Conservation (phyloP, 2,113 vertebrate genomes). For the human (Homo sapiens) region GRCh38 chrX:94762501-94763000, state of each 20-base stretch:
- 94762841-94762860: background rate
- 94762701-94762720: background rate
- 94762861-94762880: background rate
- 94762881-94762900: background rate
- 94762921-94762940: background rate
- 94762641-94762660: background rate
- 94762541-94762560: background rate
- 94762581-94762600: background rate
- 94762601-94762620: background rate
- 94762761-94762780: background rate
- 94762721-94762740: too few relatives aligned
- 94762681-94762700: background rate
- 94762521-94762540: background rate
- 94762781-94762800: background rate
- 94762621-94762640: background rate
- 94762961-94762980: background rate
- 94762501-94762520: background rate
- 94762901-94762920: background rate
- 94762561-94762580: background rate
- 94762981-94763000: background rate
- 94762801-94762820: background rate
- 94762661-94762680: background rate
- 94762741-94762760: background rate
- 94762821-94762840: background rate
- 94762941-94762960: background rate